Evolutionary conservation across 2,113 vertebrate species (phyloP).

Genomic region (Promerops cafer): DNA sequence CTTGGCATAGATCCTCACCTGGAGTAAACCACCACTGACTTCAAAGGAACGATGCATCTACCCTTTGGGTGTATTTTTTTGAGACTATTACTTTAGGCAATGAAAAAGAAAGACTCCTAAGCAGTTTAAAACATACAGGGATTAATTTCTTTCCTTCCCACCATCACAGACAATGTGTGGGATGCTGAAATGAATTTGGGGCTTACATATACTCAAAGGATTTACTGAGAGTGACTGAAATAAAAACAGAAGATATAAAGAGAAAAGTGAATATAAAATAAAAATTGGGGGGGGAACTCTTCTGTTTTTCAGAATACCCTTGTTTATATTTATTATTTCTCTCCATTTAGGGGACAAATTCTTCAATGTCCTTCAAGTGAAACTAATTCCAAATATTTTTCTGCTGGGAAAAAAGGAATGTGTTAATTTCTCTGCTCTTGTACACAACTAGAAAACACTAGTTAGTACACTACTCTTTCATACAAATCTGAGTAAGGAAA

Average conservation of each 20-base stretch:
- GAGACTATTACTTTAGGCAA: constrained; percentile 5
- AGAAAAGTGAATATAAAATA: not conserved
- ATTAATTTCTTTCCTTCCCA: not conserved
- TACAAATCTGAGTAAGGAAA: not conserved
- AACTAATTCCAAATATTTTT: not conserved
- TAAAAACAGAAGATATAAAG: not conserved
- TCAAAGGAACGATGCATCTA: constrained; percentile 1
- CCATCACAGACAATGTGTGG: not conserved
- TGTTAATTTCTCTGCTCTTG: not conserved
- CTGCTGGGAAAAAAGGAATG: not conserved
- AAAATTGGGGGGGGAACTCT: not conserved
- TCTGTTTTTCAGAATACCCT: not conserved
- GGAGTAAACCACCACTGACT: not conserved
- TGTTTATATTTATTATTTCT: not conserved
- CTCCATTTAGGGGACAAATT: not conserved
- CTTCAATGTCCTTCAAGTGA: not conserved
- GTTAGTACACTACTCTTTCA: not conserved
- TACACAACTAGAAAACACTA: not conserved
- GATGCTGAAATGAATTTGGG: not conserved
- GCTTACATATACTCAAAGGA: not conserved
- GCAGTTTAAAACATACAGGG: not conserved
- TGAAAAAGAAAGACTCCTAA: not conserved
- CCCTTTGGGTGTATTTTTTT: not conserved
- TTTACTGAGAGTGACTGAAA: not conserved
- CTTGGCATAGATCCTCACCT: not conserved